Percentiles rank a stretch among this genome's conserved stretches.
phyloP scores from a whole-genome alignment of 2,797 vertebrate genomes.

The Coendou prehensilis region DNA sequence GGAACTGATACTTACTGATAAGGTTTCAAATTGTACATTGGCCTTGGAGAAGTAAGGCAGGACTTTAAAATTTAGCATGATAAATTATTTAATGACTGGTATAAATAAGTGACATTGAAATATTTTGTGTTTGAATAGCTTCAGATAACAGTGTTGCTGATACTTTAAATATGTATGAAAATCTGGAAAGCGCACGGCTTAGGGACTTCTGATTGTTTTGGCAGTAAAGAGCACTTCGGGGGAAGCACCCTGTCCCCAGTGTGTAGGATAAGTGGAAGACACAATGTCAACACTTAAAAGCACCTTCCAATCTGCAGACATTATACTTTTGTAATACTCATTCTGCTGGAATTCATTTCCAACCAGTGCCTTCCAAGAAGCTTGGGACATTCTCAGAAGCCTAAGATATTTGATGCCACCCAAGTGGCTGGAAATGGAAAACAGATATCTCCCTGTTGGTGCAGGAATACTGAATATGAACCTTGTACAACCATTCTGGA shows the following conservation, averaged over 20 bases:
- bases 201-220: neutral
- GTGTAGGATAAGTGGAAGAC: neutral
- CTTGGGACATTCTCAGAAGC: slow-evolving; percentile 38
- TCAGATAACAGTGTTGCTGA: neutral
- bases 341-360: neutral
- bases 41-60: neutral
- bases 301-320: neutral
- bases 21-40: neutral
- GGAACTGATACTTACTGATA: neutral
- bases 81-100: neutral
- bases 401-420: neutral
- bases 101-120: neutral
- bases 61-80: neutral
- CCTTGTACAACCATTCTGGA: slow-evolving; percentile 7
- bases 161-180: neutral
- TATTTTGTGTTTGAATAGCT: neutral
- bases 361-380: neutral
- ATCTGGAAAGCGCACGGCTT: neutral
- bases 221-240: neutral
- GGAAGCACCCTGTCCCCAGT: neutral
- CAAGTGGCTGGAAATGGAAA: slow-evolving; percentile 46
- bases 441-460: neutral
- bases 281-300: neutral
- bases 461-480: neutral
- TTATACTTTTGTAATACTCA: neutral